A percentile compares a stretch with the other conserved stretches of the same genome.
phyloP scores from a whole-genome alignment of 1,140 invertebrate genomes.

The Philopotamus ludificatus region DNA sequence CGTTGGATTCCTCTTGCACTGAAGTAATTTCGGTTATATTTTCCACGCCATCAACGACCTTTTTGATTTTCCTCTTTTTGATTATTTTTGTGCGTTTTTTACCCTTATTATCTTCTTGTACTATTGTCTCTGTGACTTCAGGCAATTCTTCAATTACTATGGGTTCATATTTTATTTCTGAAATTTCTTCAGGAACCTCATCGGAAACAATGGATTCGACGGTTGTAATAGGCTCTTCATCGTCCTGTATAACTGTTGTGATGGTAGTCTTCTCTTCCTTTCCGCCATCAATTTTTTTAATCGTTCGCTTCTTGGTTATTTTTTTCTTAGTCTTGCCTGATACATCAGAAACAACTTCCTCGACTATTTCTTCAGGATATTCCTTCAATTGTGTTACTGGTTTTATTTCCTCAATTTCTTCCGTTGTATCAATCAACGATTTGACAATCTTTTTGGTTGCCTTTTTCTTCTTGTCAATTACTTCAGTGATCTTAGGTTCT shows the following conservation, averaged over 20 bases:
- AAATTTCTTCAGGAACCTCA: neutral
- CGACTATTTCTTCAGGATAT: constrained; percentile 20
- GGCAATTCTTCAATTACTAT: constrained; percentile 40
- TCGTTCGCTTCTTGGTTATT: constrained; percentile 34
- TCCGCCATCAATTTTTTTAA: constrained; percentile 36
- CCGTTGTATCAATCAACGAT: too few relatives aligned
- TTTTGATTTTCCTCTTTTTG: constrained; percentile 47
- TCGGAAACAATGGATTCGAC: constrained; percentile 40
- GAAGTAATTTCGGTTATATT: constrained; percentile 47
- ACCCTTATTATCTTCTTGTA: constrained; percentile 33
- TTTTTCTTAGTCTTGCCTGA: constrained; percentile 39
- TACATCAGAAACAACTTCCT: constrained; percentile 11
- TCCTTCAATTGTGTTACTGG: constrained; percentile 10
- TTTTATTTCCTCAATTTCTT: constrained; percentile 20
- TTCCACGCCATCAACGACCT: constrained; percentile 44
- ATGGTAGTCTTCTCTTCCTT: constrained; percentile 45
- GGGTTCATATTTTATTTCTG: constrained; percentile 35
- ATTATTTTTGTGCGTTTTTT: constrained; percentile 41
- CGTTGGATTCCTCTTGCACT: constrained; percentile 36
- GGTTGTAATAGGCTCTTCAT: constrained; percentile 47
- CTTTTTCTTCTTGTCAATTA: constrained; percentile 30
- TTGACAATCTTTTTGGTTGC: constrained; percentile 27
- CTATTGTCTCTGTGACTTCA: constrained; percentile 22
- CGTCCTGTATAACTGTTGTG: constrained; percentile 44
- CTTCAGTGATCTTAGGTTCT: too few relatives aligned